These are phyloP conservation scores for Girardinichthys multiradiatus DNA, from an alignment of 2,113 vertebrate genomes.

Conservation along the genomic window DNA sequence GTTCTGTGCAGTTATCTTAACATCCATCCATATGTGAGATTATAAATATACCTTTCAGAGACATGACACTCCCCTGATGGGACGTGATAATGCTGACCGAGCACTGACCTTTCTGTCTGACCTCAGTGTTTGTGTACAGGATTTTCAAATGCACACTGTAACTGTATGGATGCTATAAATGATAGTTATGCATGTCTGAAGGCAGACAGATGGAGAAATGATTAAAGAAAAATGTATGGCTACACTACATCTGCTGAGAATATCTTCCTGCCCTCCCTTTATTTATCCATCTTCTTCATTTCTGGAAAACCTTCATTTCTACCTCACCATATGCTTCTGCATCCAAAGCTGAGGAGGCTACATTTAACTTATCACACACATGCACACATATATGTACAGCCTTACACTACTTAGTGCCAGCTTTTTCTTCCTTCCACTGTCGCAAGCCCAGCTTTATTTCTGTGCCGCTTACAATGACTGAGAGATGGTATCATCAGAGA, in stretches of 20 bases:
- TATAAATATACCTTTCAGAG: slow-evolving; percentile 44
- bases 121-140: slow-evolving; percentile 9
- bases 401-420: slow-evolving; percentile 10
- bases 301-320: slow-evolving; percentile 14
- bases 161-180: background rate
- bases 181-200: background rate
- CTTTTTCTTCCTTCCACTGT: slow-evolving; percentile 46
- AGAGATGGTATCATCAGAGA: slow-evolving; percentile 70
- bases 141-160: background rate
- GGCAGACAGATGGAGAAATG: slow-evolving; percentile 8
- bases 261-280: slow-evolving; percentile 19
- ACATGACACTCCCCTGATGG: slow-evolving; percentile 20
- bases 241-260: slow-evolving; percentile 20
- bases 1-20: slow-evolving; percentile 32
- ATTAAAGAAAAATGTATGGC: background rate
- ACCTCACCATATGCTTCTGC: slow-evolving; percentile 1
- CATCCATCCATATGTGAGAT: slow-evolving; percentile 32
- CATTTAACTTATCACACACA: slow-evolving; percentile 31
- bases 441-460: slow-evolving; percentile 38
- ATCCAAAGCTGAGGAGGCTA: slow-evolving; percentile 31
- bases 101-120: slow-evolving; percentile 51
- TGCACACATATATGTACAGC: slow-evolving; percentile 1
- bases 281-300: slow-evolving; percentile 31
- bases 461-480: slow-evolving; percentile 40
- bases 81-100: slow-evolving; percentile 51